A percentile compares a stretch with the other conserved stretches of the same genome.
Evolutionary conservation across 2,113 vertebrate genomes (phyloP).

Genomic region (Podarcis muralis): DNA sequence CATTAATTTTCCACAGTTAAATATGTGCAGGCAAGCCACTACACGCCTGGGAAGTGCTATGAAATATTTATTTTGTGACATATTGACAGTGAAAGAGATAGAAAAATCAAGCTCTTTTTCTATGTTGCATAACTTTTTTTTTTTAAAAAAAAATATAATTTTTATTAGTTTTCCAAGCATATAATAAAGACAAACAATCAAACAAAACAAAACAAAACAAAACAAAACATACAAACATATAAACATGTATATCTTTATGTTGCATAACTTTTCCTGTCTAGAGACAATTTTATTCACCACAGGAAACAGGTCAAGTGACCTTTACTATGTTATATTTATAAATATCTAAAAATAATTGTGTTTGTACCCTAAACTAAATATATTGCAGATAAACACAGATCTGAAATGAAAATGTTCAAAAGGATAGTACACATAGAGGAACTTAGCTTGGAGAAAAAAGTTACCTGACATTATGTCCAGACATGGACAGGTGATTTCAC

Average conservation of each 20-base stretch:
- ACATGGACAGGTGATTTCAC: neutral
- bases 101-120: neutral
- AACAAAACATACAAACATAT: too few relatives aligned
- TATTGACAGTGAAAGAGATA: neutral
- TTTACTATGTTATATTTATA: neutral
- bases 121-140: neutral
- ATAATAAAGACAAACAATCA: too few relatives aligned
- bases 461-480: neutral
- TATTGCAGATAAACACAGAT: neutral
- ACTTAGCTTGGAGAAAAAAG: neutral
- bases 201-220: too few relatives aligned
- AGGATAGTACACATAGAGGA: neutral
- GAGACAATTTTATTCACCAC: neutral
- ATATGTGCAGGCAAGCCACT: neutral
- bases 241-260: too few relatives aligned
- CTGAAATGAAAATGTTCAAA: neutral
- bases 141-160: too few relatives aligned
- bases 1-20: neutral
- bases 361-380: neutral
- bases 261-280: neutral
- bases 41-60: neutral
- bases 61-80: neutral
- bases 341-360: neutral
- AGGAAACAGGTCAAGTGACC: neutral
- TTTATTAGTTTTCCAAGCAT: too few relatives aligned